Evolutionary conservation across 2,797 vertebrate species (phyloP).

Genomic region (Merluccius polli): DNA sequence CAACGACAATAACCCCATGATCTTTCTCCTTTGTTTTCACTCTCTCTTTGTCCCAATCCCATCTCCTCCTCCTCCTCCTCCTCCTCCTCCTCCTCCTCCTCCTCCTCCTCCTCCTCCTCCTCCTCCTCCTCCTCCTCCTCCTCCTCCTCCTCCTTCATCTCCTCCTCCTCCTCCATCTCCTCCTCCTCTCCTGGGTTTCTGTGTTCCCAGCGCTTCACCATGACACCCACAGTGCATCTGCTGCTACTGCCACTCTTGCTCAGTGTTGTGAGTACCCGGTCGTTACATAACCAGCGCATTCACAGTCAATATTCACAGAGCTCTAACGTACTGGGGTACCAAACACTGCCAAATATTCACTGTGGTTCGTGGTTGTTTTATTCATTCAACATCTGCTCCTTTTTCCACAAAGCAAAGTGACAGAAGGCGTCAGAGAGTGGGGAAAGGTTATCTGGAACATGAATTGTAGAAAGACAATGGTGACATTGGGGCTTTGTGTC

Average conservation of each 20-base stretch:
- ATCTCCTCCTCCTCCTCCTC: constrained; percentile 10
- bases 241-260: constrained; percentile 61
- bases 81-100: constrained; percentile 8
- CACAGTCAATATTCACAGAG: constrained; percentile 17
- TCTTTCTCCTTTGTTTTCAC: background rate
- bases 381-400: background rate
- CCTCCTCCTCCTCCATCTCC: constrained; percentile 8
- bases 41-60: background rate
- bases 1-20: background rate
- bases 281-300: constrained; percentile 33
- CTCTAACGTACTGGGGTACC: constrained; percentile 22
- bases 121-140: constrained; percentile 11
- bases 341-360: constrained; percentile 4
- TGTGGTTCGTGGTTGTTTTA: constrained; percentile 18
- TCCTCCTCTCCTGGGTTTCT: background rate
- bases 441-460: background rate
- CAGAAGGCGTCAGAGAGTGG: background rate
- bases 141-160: constrained; percentile 15
- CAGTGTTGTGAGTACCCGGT: constrained; percentile 63
- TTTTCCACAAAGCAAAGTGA: background rate
- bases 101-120: constrained; percentile 15
- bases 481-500: background rate
- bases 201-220: constrained; percentile 52
- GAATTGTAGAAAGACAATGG: background rate
- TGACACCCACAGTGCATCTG: constrained; percentile 63